Percentiles rank a stretch among this genome's conserved stretches.
phyloP scores from a whole-genome alignment of 2,113 vertebrate genomes.

The Halichoeres trimaculatus region DNA sequence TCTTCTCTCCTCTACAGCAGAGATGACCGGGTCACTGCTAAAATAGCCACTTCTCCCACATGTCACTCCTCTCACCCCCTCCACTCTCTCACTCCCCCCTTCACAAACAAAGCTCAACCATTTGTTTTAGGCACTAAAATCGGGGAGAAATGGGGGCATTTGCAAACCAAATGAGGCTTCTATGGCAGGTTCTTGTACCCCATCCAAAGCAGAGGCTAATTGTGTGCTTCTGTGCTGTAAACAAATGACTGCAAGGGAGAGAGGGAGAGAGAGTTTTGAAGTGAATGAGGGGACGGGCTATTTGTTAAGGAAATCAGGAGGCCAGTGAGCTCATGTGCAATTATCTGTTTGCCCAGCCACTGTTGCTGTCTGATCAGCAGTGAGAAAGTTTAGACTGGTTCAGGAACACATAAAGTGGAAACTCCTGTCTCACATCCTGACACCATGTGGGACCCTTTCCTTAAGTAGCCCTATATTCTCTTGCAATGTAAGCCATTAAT shows the following conservation, averaged over 20 bases:
- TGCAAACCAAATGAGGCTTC: constrained; percentile 82
- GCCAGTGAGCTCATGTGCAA: constrained; percentile 63
- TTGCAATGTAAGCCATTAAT: constrained; percentile 20
- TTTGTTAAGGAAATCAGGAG: constrained; percentile 80
- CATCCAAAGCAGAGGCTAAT: constrained; percentile 79
- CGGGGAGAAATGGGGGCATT: constrained; percentile 77
- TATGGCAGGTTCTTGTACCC: constrained; percentile 73
- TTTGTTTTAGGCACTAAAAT: constrained; percentile 82
- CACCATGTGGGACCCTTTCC: not conserved
- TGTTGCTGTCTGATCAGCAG: constrained; percentile 46
- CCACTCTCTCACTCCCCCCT: not conserved
- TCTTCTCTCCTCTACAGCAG: constrained; percentile 74
- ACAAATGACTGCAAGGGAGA: constrained; percentile 68
- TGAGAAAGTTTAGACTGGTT: constrained; percentile 4
- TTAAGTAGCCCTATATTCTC: constrained; percentile 1
- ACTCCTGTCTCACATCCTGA: not conserved
- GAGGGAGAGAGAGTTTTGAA: constrained; percentile 34
- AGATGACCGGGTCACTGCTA: constrained; percentile 74
- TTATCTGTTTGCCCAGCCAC: constrained; percentile 51
- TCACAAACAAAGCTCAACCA: constrained; percentile 70
- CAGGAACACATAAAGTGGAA: constrained; percentile 15
- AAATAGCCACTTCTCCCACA: constrained; percentile 74
- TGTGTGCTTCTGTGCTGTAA: constrained; percentile 75
- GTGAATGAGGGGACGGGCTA: constrained; percentile 57
- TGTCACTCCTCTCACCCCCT: constrained; percentile 25